Base-by-base conservation (phyloP, 2,888 invertebrate species). In the Melitaea athalia region DNA sequence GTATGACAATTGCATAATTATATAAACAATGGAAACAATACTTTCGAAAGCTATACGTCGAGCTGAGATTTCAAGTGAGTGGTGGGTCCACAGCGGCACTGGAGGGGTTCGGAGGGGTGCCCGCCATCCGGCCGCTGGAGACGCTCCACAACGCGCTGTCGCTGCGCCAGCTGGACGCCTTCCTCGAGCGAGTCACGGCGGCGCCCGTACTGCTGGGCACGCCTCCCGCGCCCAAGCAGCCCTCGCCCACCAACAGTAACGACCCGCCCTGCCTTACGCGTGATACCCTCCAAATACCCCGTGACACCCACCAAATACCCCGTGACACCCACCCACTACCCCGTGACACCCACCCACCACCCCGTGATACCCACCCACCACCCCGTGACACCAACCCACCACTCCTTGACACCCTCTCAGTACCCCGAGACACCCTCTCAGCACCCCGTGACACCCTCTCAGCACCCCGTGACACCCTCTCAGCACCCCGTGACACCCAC, bases 71-170 rank as follows among this genome's bases (percentile, higher is more conserved):
- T 24, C 24, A 24, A 2, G 38, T 38, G 38, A 38, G 38, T 10
- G 3, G 55, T 12, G 11, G 12, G 24, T 12, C 14, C 15, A 0
- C 81, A 88, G 87, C 93, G 93, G 96, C 96, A 65, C 94, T 97
- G 84, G 97, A 97, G 89, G 97, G 97, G 45, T 97, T 97, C 87
- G 97, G 97, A 71, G 97, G 97, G 68, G 98, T 99, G 74, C 99
- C 99, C 38, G 97, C 98, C 1, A 98, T 99, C 78, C 95, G 99
- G 45, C 99, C 99, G 1, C 91, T 99, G 86, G 99, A 99, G 93
- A 99, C 99, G 5, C 93, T 99, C 71, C 99, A 99, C 94, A 99
- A 99, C 91, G 98, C 98, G 60, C 93, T 99, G 76, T 99, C 98
- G 62, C 93, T 99, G 81, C 95, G 96, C 55, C 98, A 99, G 85